Conservation (phyloP, 1,140 invertebrate genomes). For the Bombus huntii region DNA sequence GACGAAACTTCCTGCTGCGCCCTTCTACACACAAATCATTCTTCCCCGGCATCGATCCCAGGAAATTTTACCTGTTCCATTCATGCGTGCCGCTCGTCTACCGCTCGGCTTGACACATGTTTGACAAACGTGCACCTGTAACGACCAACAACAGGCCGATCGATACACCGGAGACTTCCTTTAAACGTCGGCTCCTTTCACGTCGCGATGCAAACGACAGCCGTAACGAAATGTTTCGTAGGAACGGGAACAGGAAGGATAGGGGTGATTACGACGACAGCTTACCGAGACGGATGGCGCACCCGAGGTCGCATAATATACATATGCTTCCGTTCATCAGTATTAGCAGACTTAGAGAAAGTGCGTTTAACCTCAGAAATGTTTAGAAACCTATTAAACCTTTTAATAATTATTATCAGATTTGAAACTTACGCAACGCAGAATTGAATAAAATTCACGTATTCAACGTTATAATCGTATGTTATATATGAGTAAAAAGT, state of each 20-base stretch:
- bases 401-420: background rate
- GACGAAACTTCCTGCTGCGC: background rate
- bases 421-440: background rate
- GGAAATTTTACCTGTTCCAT: conserved; percentile 1
- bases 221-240: conserved; percentile 58
- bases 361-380: background rate
- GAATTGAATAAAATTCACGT: no score
- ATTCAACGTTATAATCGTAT: no score
- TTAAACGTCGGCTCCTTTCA: conserved; percentile 39
- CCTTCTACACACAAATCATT: background rate
- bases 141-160: conserved; percentile 20
- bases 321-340: background rate
- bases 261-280: conserved; percentile 40
- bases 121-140: conserved; percentile 39
- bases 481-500: no score
- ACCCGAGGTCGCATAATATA: background rate
- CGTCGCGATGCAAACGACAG: conserved; percentile 42
- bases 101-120: background rate
- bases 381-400: no score
- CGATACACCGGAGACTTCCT: conserved; percentile 42
- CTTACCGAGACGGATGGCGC: background rate
- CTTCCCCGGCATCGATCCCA: background rate
- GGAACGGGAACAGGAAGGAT: conserved; percentile 30
- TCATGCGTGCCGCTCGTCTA: background rate
- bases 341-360: background rate